These are phyloP conservation scores for Parnassius apollo DNA, from an alignment of 2,888 invertebrate genomes.

Conservation along the genomic window DNA sequence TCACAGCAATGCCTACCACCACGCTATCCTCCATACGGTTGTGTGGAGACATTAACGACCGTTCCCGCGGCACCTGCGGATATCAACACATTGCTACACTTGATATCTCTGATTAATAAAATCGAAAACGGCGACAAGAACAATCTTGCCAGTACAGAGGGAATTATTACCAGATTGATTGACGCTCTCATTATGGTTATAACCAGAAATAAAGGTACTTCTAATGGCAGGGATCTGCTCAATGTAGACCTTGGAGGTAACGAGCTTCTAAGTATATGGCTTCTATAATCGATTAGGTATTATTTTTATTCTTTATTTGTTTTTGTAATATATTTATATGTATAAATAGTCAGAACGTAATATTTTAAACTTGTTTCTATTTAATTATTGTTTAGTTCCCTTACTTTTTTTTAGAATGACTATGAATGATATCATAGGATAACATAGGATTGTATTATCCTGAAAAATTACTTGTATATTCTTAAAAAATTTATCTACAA, in stretches of 20 bases:
- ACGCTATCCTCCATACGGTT: constrained; percentile 21
- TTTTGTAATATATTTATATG: too few relatives aligned
- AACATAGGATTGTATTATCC: too few relatives aligned
- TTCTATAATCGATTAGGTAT: constrained; percentile 5
- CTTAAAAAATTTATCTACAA: too few relatives aligned
- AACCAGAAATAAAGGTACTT: constrained; percentile 12
- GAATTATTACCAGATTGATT: constrained; percentile 26
- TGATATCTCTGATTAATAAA: constrained; percentile 22
- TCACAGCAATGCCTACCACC: constrained; percentile 6
- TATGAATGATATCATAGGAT: too few relatives aligned
- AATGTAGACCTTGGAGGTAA: constrained; percentile 18
- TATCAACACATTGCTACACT: constrained; percentile 23
- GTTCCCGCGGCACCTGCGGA: constrained; percentile 13
- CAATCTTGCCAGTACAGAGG: constrained; percentile 18
- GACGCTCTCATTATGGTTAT: constrained; percentile 26
- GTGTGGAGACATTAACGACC: constrained; percentile 15
- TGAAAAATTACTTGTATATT: too few relatives aligned
- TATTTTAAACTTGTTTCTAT: too few relatives aligned
- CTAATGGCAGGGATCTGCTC: constrained; percentile 14
- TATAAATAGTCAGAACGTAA: too few relatives aligned
- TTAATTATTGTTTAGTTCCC: too few relatives aligned
- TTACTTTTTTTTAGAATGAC: too few relatives aligned
- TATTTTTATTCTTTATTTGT: not conserved
- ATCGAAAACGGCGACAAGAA: not conserved
- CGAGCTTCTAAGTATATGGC: constrained; percentile 13